Base-by-base conservation (phyloP, 2,888 invertebrate genomes). In the Macrostomum cliftonense region DNA sequence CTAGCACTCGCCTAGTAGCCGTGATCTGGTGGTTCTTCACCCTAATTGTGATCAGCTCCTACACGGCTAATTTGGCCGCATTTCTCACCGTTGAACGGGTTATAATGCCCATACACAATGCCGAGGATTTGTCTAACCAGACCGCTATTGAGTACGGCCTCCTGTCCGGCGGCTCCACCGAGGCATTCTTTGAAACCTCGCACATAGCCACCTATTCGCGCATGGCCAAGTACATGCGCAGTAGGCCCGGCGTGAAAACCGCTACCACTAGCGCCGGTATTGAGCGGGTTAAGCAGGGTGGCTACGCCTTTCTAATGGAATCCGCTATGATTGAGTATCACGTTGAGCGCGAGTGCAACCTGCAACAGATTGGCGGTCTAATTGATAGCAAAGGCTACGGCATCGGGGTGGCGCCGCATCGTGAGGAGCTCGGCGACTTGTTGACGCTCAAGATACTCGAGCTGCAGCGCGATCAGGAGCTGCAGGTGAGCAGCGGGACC, bases 81-180 rank as follows among this genome's bases (percentile, higher is more conserved):
- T 64, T 66, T 52, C 56, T 66, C n/a, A 66, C 66, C 19, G 61
- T 66, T 19, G 66, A 65, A 53, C 51, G 57, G 16, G 56, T 64
- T 38, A 49, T 59, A 1, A 56, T 61, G 11, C 86, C 89, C 1
- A 89, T 95, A 51, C 85, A 87, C 64, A 83, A 83, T 60, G 88
- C 86, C 0, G 89, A 91, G 63, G 91, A 93, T 69, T 75, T 95
- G 45, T 87, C 88, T n/a, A 86, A 84, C 61, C 93, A 93, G 71
- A 87, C 85, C 0, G 84, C 86, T 71, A 91, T 95, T 58, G 87
- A 88, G 66, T 95, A 93, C 68, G 95, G 95, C 0, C 83, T 85
- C 12, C 71, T 89, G 12, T 76, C 78, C 55, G 84, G 83, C 39
- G 95, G 93, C 45, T 86, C 89, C 1, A 95, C 93, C 0, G 81